Evolutionary conservation across 2,113 vertebrate species (phyloP), one percentile per base, ranked within the genome.

Genomic region (Cyprinodon tularosa): DNA sequence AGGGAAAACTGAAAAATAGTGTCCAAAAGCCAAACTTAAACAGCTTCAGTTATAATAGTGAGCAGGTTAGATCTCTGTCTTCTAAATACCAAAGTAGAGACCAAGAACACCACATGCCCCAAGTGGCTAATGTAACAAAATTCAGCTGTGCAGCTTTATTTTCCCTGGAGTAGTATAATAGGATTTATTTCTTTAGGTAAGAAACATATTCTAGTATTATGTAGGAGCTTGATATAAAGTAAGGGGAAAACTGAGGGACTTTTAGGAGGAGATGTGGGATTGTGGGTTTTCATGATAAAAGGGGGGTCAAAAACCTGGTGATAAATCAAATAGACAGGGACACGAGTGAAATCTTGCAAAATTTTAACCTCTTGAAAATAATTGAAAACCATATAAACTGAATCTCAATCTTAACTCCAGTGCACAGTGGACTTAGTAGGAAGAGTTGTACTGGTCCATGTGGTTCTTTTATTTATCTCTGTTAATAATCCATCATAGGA

Each of bases 271-370:
- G 37, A 44, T 36, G 29, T 57, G 63, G 66, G 85, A 64, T 66
- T 62, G 36, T 66, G 73, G 74, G 62, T 84, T 90, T 90, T 89
- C 85, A 88, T 84, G 86, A 86, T 91, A 90, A 91, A 29, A 86
- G 75, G 77, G 74, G 72, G 78, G 73, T 76, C 76, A 84, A 81
- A 29, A 85, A 81, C 71, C 72, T 62, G 61, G 85, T 77, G 89
- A 93, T 94, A 94, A 94, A 94, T 94, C 92, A 93, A 91, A 82
- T 67, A 80, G 85, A 84, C 90, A 88, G 74, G 92, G 89, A 93
- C 80, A 89, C 88, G 93, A 91, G 88, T 93, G 87, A 89, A 93
- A 86, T 87, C 81, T 86, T 69, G 80, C 83, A 87, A 72, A 77
- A 88, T 86, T 86, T 88, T 82, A 77, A 92, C 76, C 86, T 74